Evolutionary conservation across 2,888 invertebrate species (phyloP).

Genomic region (Slavum lentiscoides): DNA sequence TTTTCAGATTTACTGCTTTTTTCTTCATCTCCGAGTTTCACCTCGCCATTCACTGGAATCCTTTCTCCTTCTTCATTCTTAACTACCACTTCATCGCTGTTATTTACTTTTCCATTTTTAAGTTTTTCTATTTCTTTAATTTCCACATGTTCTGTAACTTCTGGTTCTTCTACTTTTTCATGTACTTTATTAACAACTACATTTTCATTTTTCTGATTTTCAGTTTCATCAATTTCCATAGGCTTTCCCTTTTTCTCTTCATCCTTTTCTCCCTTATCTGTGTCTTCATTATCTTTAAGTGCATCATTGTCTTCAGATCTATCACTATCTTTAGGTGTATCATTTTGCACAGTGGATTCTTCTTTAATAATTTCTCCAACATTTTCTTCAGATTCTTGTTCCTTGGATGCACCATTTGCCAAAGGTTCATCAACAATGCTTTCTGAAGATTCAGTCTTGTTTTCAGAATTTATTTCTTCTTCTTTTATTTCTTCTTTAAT

Average conservation of each 20-base stretch:
- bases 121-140: slow-evolving; percentile 6
- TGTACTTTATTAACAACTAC: not conserved
- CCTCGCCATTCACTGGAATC: slow-evolving; percentile 13
- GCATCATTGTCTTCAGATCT: not conserved
- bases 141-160: not conserved
- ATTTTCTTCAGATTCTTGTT: slow-evolving; percentile 3
- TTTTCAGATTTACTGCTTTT: slow-evolving; percentile 40
- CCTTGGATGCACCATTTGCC: slow-evolving; percentile 8
- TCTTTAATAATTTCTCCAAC: not conserved
- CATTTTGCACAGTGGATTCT: slow-evolving; percentile 12
- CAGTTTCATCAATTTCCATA: slow-evolving; percentile 16
- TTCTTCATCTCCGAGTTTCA: slow-evolving; percentile 10
- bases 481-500: not conserved
- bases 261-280: slow-evolving; percentile 1
- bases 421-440: slow-evolving; percentile 24
- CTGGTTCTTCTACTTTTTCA: slow-evolving; percentile 8
- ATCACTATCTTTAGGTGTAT: not conserved
- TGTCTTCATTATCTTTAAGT: not conserved
- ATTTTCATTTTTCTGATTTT: not conserved
- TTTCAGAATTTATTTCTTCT: not conserved
- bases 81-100: not conserved
- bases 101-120: slow-evolving; percentile 12
- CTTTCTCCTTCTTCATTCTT: not conserved
- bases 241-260: not conserved
- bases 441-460: slow-evolving; percentile 16